These are phyloP conservation scores for Mesochorus sp. DNA, from an alignment of 2,888 invertebrate genomes.

Conservation along the genomic window DNA sequence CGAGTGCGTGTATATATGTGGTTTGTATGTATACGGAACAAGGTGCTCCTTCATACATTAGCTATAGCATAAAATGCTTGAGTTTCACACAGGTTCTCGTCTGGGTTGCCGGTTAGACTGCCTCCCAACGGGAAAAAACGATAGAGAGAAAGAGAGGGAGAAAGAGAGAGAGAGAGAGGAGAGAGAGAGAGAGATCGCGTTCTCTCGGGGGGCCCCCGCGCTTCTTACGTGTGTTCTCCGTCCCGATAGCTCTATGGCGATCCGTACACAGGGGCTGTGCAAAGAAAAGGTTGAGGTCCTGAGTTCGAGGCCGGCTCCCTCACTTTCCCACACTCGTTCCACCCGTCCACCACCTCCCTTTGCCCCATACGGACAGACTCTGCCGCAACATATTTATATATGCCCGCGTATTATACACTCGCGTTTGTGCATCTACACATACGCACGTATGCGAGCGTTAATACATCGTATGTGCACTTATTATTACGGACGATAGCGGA, in stretches of 20 bases:
- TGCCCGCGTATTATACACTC: background rate
- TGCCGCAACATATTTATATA: slow-evolving; percentile 17
- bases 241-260: slow-evolving; percentile 12
- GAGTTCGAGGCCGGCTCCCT: slow-evolving; percentile 80
- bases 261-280: slow-evolving; percentile 38
- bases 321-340: slow-evolving; percentile 78
- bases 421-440: background rate
- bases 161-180: slow-evolving; percentile 38
- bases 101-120: slow-evolving; percentile 62
- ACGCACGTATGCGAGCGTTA: slow-evolving; percentile 58
- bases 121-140: slow-evolving; percentile 40
- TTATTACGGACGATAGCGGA: slow-evolving; percentile 39
- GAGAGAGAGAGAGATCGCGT: slow-evolving; percentile 27
- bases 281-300: slow-evolving; percentile 80
- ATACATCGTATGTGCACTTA: slow-evolving; percentile 46
- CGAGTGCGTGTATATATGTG: background rate
- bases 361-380: slow-evolving; percentile 12
- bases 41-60: background rate
- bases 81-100: slow-evolving; percentile 53
- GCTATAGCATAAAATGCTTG: slow-evolving; percentile 27
- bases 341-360: slow-evolving; percentile 60
- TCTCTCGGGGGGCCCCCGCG: slow-evolving; percentile 25
- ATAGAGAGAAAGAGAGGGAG: slow-evolving; percentile 16
- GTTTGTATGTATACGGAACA: background rate
- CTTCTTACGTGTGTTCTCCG: slow-evolving; percentile 27